Evolutionary conservation across 37 sponge, comb jelly and placozoan species (phyloP), one percentile per base, ranked within the genome.

Genomic region (Geodia barretti): DNA sequence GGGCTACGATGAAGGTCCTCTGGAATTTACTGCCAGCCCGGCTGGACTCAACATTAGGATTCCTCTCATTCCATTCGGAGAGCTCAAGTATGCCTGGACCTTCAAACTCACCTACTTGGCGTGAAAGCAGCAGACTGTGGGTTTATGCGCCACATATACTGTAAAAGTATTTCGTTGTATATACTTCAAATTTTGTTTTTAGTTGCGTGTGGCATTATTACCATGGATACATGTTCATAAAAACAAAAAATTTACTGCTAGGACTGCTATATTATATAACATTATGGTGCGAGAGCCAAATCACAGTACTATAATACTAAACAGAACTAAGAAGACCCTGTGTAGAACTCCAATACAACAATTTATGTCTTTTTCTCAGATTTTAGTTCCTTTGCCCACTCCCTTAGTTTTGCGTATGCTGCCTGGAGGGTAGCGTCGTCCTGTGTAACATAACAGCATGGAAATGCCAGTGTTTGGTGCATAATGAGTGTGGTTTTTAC

Each of bases 391-490:
- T 70, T 33, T 47, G 79, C 88, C 88, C 79, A 86, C 37, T 72
- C 37, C 65, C 84, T 73, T 0, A 92, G 80, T 1, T 64, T 32
- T 41, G 77, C 62, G 66, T 76, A 92, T 7, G 76, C 84, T 60
- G 54, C 80, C 30, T 87, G 89, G n/a, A 92, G 72, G 11, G 88
- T 83, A 4, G 30, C 30, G 20, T 92, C 88, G 0, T 83, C 79
- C 92, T 92, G 62, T 47, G n/a, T n/a, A n/a, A n/a, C n/a, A n/a
- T n/a, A n/a, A n/a, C n/a, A n/a, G n/a, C n/a, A n/a, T n/a, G n/a
- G n/a, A n/a, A 47, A 47, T 47, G 54, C 54, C 14, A 47, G 14
- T 47, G 7, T 7, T 47, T 47, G 54, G 54, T 14, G 54, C 7
- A 14, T 14, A 14, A 14, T 17, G 54, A 47, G 54, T 47, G 54